These are phyloP conservation scores for Psix sp. DNA, from an alignment of 1,140 invertebrate species.

Conservation along the genomic window DNA sequence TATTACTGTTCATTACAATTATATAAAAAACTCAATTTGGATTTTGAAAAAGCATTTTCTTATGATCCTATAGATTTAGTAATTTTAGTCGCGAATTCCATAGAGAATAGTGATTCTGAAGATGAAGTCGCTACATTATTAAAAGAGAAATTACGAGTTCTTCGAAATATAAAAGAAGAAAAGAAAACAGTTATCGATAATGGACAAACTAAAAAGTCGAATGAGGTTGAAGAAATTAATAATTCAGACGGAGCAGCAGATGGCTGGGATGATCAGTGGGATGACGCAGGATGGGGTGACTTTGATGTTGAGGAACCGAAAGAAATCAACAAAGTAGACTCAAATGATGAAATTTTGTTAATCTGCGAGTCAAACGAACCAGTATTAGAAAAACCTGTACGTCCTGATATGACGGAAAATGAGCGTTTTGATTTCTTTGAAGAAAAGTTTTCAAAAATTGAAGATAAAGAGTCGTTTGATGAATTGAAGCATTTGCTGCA, in stretches of 20 bases:
- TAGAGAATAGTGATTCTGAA: conserved; percentile 39
- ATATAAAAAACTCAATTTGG: conserved; percentile 50
- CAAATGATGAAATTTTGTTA: conserved; percentile 38
- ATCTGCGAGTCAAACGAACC: conserved; percentile 32
- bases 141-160: conserved; percentile 22
- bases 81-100: conserved; percentile 34
- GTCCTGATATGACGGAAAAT: conserved; percentile 58
- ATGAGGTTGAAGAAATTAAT: conserved; percentile 2
- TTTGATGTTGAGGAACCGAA: conserved; percentile 61
- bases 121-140: conserved; percentile 33
- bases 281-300: conserved; percentile 64
- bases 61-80: conserved; percentile 69
- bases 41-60: conserved; percentile 58
- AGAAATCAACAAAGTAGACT: conserved; percentile 31
- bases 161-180: conserved; percentile 12
- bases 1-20: conserved; percentile 72
- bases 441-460: conserved; percentile 58
- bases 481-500: conserved; percentile 63
- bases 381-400: not conserved
- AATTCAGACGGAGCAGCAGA: conserved; percentile 15
- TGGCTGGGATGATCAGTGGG: conserved; percentile 50
- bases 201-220: conserved; percentile 3
- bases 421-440: conserved; percentile 65
- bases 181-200: conserved; percentile 2
- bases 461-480: conserved; percentile 60